Conservation (phyloP, 2,113 vertebrate genomes). For the Madoqua kirkii region DNA sequence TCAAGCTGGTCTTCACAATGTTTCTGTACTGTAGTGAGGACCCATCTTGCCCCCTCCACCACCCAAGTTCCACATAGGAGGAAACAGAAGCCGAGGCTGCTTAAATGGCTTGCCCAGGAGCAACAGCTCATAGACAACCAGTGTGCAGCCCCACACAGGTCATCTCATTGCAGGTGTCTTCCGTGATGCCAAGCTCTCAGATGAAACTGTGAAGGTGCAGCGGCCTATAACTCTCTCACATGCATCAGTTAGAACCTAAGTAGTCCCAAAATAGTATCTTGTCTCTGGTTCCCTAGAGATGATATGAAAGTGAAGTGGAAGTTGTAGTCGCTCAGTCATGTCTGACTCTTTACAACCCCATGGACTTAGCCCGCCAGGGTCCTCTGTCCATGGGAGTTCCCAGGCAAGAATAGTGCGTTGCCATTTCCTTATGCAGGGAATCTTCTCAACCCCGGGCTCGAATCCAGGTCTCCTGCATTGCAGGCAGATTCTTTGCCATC, state of each 20-base stretch:
- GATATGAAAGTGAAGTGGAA: conserved; percentile 5
- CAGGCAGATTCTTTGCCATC: not conserved
- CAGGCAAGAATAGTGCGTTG: not conserved
- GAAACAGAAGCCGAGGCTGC: not conserved
- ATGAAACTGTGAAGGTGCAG: not conserved
- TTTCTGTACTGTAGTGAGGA: not conserved
- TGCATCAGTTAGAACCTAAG: conserved; percentile 50
- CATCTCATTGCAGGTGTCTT: not conserved
- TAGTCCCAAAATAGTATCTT: conserved; percentile 31
- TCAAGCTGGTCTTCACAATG: not conserved
- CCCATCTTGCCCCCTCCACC: not conserved
- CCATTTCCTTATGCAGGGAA: not conserved
- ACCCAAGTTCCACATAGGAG: not conserved
- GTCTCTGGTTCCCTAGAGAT: conserved; percentile 59
- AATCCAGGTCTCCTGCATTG: not conserved
- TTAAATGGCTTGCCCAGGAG: not conserved
- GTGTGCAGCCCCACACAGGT: not conserved
- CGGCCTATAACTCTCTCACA: conserved; percentile 54
- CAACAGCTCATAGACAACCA: not conserved
- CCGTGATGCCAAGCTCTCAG: conserved; percentile 1
- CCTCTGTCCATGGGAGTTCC: not conserved
- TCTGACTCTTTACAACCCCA: not conserved
- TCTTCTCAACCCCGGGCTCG: rapidly evolving
- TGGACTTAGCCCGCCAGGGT: not conserved
- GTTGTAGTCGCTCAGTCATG: not conserved